A percentile compares a stretch with the other conserved stretches of the same genome.
phyloP scores from a whole-genome alignment of 1,140 invertebrate species.

The Brachionus plicatilis region DNA sequence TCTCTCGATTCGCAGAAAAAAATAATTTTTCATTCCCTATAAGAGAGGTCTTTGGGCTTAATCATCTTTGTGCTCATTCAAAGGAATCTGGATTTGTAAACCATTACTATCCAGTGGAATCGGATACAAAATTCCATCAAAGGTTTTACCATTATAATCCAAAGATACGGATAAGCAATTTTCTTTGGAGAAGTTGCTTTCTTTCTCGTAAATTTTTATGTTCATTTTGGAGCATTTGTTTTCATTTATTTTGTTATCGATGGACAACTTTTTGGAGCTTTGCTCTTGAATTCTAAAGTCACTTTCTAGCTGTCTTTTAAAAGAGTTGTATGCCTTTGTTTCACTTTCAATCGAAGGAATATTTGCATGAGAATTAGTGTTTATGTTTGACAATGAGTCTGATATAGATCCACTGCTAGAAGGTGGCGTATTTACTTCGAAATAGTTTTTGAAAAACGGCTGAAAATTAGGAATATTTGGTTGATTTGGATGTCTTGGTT shows the following conservation, averaged over 20 bases:
- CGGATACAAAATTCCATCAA: slow-evolving; percentile 57
- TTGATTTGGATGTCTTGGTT: not conserved
- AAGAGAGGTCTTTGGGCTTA: not conserved
- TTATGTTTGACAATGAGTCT: not conserved
- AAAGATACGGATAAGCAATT: slow-evolving; percentile 82
- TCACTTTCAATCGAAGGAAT: not conserved
- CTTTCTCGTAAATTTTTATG: slow-evolving; percentile 9
- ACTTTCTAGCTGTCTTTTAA: slow-evolving; percentile 32
- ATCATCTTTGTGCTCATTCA: not conserved
- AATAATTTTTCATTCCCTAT: not conserved
- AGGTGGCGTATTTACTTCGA: slow-evolving; percentile 33
- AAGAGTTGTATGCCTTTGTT: not conserved
- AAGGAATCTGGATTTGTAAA: slow-evolving; percentile 2
- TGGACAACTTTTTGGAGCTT: not conserved
- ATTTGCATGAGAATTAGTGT: not conserved
- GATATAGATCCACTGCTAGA: slow-evolving; percentile 10
- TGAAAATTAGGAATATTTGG: not conserved
- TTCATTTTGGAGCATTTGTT: slow-evolving; percentile 4
- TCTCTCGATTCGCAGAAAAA: not conserved
- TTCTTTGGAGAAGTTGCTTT: not conserved
- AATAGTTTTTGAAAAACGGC: slow-evolving; percentile 16
- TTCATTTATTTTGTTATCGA: not conserved
- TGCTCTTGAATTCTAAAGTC: not conserved
- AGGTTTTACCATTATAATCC: slow-evolving; percentile 79
- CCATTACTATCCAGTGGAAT: not conserved